Conservation (phyloP, 2,888 invertebrate species). For the Parapristionchus giblindavisi region DNA sequence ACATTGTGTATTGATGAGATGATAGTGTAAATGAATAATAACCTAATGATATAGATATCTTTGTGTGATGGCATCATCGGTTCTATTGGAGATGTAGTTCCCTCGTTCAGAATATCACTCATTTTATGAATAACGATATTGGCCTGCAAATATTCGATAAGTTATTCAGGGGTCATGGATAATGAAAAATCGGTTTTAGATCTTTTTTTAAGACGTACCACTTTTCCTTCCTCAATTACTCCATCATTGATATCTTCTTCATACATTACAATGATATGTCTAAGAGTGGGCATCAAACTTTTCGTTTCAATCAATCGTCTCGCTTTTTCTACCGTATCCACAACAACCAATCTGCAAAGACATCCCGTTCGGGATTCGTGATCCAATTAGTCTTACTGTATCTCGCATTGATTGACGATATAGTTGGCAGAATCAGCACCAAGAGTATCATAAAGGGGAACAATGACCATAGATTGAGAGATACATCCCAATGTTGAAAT, state of each 20-base stretch:
- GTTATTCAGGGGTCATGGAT: neutral
- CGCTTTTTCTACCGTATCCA: conserved; percentile 56
- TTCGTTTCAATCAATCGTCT: conserved; percentile 44
- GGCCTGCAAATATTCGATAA: neutral
- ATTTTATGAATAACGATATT: conserved; percentile 53
- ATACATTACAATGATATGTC: conserved; percentile 59
- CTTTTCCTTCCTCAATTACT: neutral
- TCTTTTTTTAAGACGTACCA: too few relatives aligned
- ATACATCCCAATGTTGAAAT: conserved; percentile 57
- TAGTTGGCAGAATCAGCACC: conserved; percentile 92
- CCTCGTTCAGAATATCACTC: conserved; percentile 47
- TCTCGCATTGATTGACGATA: conserved; percentile 67
- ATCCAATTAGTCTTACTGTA: conserved; percentile 46
- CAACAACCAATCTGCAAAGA: conserved; percentile 54
- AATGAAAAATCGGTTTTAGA: too few relatives aligned
- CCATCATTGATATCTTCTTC: conserved; percentile 44
- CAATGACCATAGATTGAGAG: conserved; percentile 80
- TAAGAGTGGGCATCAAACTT: conserved; percentile 52
- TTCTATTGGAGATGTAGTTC: conserved; percentile 40
- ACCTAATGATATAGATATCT: conserved; percentile 70
- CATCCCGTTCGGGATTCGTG: neutral
- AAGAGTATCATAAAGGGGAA: conserved; percentile 93
- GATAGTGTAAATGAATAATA: neutral
- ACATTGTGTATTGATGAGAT: neutral
- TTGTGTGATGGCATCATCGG: conserved; percentile 57